Percentiles rank a stretch among this genome's conserved stretches.
These are phyloP conservation scores for Rhea pennata DNA, from an alignment of 2,113 vertebrate genomes.

Conservation along the genomic window DNA sequence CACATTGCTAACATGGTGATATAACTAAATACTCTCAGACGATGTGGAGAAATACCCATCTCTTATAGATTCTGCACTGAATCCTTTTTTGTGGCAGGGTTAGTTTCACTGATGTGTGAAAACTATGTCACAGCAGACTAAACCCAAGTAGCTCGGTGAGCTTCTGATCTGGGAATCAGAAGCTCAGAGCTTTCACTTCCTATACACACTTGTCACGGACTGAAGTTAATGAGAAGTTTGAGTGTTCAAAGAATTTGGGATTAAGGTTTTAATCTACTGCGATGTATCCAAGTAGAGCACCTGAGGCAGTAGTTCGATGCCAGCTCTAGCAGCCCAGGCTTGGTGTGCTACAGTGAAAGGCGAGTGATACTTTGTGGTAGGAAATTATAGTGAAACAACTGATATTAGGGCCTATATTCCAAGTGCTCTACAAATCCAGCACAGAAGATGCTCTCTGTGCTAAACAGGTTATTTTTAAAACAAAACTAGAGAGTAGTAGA, in stretches of 20 bases:
- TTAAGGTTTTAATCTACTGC: background rate
- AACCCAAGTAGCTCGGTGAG: background rate
- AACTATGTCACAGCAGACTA: rapidly evolving
- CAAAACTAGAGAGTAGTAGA: background rate
- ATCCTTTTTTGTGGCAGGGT: background rate
- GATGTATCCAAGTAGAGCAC: background rate
- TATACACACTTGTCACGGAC: background rate
- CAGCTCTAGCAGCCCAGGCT: rapidly evolving
- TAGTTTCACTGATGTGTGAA: background rate
- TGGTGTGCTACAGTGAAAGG: background rate
- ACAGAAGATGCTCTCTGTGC: background rate
- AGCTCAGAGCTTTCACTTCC: background rate
- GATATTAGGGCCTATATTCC: rapidly evolving
- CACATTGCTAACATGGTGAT: background rate
- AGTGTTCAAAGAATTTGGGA: background rate
- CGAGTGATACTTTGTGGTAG: background rate
- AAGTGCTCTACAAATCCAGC: background rate
- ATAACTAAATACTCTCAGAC: background rate
- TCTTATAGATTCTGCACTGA: rapidly evolving
- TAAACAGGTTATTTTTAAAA: background rate
- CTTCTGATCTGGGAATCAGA: background rate
- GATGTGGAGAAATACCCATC: background rate
- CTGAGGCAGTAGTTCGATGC: background rate
- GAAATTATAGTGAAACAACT: background rate
- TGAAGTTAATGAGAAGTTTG: background rate